These are phyloP conservation scores for Cliona cf. orientalis DNA, from an alignment of 37 sponge, comb jelly and placozoan genomes.

Conservation along the genomic window DNA sequence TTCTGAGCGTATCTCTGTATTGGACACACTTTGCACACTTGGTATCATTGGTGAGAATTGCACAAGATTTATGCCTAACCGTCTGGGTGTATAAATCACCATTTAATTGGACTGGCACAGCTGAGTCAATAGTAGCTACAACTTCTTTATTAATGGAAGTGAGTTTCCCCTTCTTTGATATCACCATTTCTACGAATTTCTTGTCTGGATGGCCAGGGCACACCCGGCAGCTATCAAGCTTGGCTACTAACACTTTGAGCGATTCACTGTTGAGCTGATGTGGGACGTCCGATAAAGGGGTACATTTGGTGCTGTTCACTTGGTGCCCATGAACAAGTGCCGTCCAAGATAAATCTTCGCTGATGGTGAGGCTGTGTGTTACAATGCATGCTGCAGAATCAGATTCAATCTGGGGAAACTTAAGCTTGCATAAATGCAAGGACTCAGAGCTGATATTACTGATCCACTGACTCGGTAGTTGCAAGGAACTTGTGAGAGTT, in stretches of 20 bases:
- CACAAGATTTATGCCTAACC: conserved; percentile 42
- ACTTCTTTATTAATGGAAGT: conserved; percentile 25
- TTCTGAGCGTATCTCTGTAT: conserved; percentile 55
- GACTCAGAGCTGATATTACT: too few species aligned
- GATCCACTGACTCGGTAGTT: too few species aligned
- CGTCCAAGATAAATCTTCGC: conserved; percentile 25
- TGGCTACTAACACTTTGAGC: conserved; percentile 2
- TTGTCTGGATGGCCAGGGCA: conserved; percentile 51
- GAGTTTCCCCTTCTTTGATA: conserved; percentile 38
- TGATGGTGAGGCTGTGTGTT: conserved; percentile 28
- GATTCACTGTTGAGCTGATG: neutral
- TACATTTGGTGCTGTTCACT: conserved; percentile 1
- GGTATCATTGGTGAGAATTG: conserved; percentile 7
- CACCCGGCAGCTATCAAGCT: conserved; percentile 10
- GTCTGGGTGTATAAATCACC: conserved; percentile 25
- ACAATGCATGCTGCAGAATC: too few species aligned
- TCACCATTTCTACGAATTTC: conserved; percentile 31
- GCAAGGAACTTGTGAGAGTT: too few species aligned
- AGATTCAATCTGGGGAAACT: too few species aligned
- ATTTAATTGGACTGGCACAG: conserved; percentile 15
- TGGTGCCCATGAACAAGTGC: conserved; percentile 29
- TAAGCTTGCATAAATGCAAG: too few species aligned
- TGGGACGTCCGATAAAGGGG: conserved; percentile 7
- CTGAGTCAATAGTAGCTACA: conserved; percentile 27
- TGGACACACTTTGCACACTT: conserved; percentile 41